Evolutionary conservation across 2,888 invertebrate genomes (phyloP).

Genomic region (Autographa pulchrina): DNA sequence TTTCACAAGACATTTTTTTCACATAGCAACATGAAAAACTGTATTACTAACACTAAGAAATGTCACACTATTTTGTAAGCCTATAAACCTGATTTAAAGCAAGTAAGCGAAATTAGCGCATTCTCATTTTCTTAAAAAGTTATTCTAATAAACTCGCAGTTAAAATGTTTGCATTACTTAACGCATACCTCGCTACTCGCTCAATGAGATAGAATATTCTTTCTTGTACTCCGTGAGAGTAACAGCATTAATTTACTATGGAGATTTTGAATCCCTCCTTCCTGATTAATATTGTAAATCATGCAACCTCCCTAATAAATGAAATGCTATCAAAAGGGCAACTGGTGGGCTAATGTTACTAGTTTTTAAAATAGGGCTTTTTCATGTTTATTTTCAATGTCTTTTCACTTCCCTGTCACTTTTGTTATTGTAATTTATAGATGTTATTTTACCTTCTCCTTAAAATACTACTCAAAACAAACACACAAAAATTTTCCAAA

Average conservation of each 20-base stretch:
- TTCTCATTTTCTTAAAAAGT: too few relatives aligned
- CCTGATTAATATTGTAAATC: too few relatives aligned
- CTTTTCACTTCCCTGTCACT: neutral
- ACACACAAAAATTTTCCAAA: constrained; percentile 18
- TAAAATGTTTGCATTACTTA: too few relatives aligned
- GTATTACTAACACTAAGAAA: neutral
- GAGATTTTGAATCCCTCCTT: too few relatives aligned
- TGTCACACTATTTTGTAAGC: neutral
- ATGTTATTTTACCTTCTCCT: neutral
- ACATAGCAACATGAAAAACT: neutral
- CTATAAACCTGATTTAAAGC: neutral
- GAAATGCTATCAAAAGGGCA: neutral
- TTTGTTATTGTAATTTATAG: neutral
- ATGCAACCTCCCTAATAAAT: neutral
- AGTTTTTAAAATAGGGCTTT: neutral
- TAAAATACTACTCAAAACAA: constrained; percentile 6
- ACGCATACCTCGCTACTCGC: too few relatives aligned
- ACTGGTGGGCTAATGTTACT: neutral
- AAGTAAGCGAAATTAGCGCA: too few relatives aligned
- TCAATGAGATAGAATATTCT: too few relatives aligned
- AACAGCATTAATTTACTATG: too few relatives aligned
- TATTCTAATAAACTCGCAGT: too few relatives aligned
- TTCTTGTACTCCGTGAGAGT: too few relatives aligned
- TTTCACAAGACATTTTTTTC: neutral
- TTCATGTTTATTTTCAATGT: neutral